Percentiles rank a stretch among this genome's conserved stretches.
These are phyloP conservation scores for Cantharis rufa DNA, from an alignment of 2,888 invertebrate species.

Conservation along the genomic window DNA sequence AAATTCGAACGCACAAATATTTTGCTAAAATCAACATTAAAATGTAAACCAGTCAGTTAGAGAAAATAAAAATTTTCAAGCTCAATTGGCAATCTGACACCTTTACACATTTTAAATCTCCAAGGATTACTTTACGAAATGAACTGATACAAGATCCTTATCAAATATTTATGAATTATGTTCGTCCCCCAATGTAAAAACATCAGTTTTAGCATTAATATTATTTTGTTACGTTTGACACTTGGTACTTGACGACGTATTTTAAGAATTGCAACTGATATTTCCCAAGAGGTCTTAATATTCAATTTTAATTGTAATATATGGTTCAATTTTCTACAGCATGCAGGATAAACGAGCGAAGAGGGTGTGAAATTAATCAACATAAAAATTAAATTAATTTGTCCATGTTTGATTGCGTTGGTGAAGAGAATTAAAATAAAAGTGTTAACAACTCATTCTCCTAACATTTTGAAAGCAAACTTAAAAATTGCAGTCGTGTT, in stretches of 20 bases:
- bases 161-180: neutral
- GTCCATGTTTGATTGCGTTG: neutral
- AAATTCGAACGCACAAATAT: no score
- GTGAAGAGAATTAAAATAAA: neutral
- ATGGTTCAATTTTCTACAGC: neutral
- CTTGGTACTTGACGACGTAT: neutral
- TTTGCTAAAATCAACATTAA: neutral
- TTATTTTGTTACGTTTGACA: neutral
- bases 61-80: neutral
- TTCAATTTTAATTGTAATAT: neutral
- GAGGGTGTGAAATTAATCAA: neutral
- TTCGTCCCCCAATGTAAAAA: neutral
- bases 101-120: neutral
- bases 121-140: neutral
- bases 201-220: neutral
- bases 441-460: neutral
- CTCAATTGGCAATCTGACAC: neutral
- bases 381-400: neutral
- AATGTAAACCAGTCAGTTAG: neutral
- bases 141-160: neutral
- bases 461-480: neutral
- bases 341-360: neutral
- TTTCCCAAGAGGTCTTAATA: neutral
- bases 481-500: neutral
- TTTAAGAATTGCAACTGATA: neutral